Base-by-base conservation (phyloP, 2,113 vertebrate genomes). In the Bubo scandiacus region DNA sequence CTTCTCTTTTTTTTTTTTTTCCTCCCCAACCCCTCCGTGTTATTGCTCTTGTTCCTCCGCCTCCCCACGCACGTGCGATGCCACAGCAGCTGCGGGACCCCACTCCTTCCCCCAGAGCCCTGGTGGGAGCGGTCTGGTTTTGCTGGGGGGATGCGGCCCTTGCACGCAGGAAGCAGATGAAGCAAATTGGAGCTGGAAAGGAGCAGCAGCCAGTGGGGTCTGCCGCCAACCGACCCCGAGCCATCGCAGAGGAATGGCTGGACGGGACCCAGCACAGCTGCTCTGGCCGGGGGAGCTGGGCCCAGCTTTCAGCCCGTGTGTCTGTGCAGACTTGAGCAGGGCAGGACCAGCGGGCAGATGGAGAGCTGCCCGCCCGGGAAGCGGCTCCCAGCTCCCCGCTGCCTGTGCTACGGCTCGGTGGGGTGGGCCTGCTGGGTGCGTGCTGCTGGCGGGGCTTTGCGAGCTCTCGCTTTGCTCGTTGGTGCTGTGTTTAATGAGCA, bases 251-350 rank as follows among this genome's bases (percentile, higher is more conserved):
- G 71, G 51, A 67, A 8, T 8, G 47, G 70, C 88, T 91, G 96
- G 94, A 57, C 2, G 6, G 68, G 36, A 0, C 86, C 95, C 93
- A 92, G 54, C 4, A 16, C 94, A 96, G 95, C 96, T 95, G 95
- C 92, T 82, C 22, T 15, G 82, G 71, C 86, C 16, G 26, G 73
- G 52, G 77, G 32, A 59, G 26, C 45, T 1, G 7, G 15, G 86
- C 79, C 74, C 52, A 4, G 82, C 70, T 57, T 29, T 27, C 18
- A 20, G 86, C 51, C 82, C 4, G 6, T 5, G 15, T 32, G 78
- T 45, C 73, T 52, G 63, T 21, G 86, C 88, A 57, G 78, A 34
- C 61, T 34, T 1, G 68, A 57, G 49, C 55, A 0, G 80, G 43
- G 72, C 78, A 68, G 75, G 36, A 30, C 19, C 71, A 4, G 80